Evolutionary conservation across 2,113 vertebrate species (phyloP).

Genomic region (Raja brachyura): DNA sequence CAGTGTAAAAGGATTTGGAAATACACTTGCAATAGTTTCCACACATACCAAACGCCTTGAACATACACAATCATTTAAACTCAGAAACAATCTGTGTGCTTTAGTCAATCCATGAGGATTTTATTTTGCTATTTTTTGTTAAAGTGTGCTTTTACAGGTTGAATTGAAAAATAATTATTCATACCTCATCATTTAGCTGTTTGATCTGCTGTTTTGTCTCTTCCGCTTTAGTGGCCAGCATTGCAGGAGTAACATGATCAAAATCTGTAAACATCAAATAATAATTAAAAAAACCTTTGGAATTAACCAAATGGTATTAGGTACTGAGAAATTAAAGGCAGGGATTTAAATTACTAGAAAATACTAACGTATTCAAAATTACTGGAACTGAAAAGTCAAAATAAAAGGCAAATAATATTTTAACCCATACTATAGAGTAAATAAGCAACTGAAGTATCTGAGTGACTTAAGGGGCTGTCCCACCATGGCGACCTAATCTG

Average conservation of each 20-base stretch:
- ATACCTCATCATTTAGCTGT: slow-evolving; percentile 67
- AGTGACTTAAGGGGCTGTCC: background rate
- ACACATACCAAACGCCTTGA: background rate
- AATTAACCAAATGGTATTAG: background rate
- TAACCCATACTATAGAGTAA: background rate
- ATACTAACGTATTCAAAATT: background rate
- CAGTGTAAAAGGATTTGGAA: background rate
- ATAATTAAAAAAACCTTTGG: background rate
- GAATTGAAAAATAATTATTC: background rate
- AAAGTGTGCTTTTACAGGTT: background rate
- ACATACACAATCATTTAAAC: background rate
- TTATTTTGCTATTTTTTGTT: background rate
- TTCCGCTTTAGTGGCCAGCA: slow-evolving; percentile 67
- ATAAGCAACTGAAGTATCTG: background rate
- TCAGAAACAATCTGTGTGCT: background rate
- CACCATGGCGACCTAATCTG: too few species aligned
- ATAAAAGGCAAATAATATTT: background rate
- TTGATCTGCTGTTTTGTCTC: slow-evolving; percentile 69
- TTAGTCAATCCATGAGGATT: background rate
- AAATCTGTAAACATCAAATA: slow-evolving; percentile 56
- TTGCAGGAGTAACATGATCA: slow-evolving; percentile 59
- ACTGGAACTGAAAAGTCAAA: background rate
- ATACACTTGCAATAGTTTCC: background rate
- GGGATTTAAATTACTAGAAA: background rate
- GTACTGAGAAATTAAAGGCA: background rate